phyloP scores from a whole-genome alignment of 2,888 invertebrate species.

The Oscheius sp. region DNA sequence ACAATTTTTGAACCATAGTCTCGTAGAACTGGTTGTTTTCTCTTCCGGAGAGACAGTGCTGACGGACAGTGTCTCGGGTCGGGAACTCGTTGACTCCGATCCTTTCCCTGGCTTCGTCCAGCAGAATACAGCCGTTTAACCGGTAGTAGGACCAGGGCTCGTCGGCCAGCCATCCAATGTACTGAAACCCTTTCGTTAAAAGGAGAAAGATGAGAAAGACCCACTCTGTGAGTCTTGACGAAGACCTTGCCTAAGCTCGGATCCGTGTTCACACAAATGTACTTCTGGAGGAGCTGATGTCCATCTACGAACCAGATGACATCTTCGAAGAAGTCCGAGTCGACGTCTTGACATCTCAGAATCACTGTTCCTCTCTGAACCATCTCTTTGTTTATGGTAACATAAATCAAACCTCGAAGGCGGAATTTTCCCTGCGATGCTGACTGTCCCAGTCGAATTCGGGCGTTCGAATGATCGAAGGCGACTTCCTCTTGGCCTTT shows the following conservation, averaged over 20 bases:
- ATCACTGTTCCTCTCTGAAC: slow-evolving; percentile 10
- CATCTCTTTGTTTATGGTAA: not conserved
- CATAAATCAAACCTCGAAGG: not conserved
- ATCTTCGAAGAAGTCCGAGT: not conserved
- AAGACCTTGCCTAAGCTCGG: not conserved
- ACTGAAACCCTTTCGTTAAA: not conserved
- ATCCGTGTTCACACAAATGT: slow-evolving; percentile 7
- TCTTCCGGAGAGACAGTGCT: not conserved
- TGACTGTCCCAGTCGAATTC: not conserved
- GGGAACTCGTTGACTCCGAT: slow-evolving; percentile 9
- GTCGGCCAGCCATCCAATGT: slow-evolving; percentile 23
- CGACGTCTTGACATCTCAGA: slow-evolving; percentile 4
- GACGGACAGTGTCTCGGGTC: not conserved
- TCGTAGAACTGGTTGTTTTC: slow-evolving; percentile 2
- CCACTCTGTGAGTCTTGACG: slow-evolving; percentile 22
- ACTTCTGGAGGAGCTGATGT: slow-evolving; percentile 27
- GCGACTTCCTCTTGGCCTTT: slow-evolving; percentile 6
- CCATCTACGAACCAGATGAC: slow-evolving; percentile 32
- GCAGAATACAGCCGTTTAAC: not conserved
- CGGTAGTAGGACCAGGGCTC: slow-evolving; percentile 29
- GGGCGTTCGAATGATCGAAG: not conserved
- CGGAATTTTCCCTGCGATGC: not conserved
- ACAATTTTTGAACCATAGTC: not conserved
- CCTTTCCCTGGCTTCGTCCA: not conserved
- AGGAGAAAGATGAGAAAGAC: not conserved